phyloP scores from a whole-genome alignment of 2,797 vertebrate species.

The Lindbergichthys nudifrons region DNA sequence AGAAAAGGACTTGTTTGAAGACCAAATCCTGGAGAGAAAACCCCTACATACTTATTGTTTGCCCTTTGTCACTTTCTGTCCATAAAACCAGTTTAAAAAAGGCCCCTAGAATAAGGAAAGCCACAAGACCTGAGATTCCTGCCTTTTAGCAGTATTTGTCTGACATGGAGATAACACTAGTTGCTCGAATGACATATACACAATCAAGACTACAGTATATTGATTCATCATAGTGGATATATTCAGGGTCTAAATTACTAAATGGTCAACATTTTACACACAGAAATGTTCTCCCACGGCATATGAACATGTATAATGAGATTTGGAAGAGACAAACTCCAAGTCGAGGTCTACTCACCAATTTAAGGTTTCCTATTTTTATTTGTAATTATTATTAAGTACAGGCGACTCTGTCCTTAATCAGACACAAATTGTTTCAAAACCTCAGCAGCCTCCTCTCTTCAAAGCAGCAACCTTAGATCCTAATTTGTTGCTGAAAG shows the following conservation, averaged over 20 bases:
- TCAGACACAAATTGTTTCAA: background rate
- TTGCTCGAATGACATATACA: constrained; percentile 22
- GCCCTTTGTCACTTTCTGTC: constrained; percentile 11
- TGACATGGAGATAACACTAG: background rate
- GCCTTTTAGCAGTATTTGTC: constrained; percentile 14
- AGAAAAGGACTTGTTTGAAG: constrained; percentile 32
- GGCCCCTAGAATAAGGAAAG: background rate
- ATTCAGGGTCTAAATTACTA: background rate
- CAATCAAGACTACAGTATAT: constrained; percentile 1
- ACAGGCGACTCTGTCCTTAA: background rate
- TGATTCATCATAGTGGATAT: background rate
- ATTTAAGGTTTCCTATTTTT: background rate
- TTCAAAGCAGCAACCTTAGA: background rate
- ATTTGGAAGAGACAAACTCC: background rate
- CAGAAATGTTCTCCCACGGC: background rate
- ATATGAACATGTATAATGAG: background rate
- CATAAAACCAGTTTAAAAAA: constrained; percentile 21
- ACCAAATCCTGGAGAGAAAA: constrained; percentile 29
- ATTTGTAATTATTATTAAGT: background rate
- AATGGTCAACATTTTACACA: background rate
- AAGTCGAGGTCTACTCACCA: background rate
- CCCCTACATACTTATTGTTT: constrained; percentile 4
- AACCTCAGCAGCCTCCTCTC: constrained; percentile 15
- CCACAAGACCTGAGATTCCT: background rate
- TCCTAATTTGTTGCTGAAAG: constrained; percentile 7